Evolutionary conservation across 2,113 vertebrate genomes (phyloP).

Genomic region (Zeus faber): DNA sequence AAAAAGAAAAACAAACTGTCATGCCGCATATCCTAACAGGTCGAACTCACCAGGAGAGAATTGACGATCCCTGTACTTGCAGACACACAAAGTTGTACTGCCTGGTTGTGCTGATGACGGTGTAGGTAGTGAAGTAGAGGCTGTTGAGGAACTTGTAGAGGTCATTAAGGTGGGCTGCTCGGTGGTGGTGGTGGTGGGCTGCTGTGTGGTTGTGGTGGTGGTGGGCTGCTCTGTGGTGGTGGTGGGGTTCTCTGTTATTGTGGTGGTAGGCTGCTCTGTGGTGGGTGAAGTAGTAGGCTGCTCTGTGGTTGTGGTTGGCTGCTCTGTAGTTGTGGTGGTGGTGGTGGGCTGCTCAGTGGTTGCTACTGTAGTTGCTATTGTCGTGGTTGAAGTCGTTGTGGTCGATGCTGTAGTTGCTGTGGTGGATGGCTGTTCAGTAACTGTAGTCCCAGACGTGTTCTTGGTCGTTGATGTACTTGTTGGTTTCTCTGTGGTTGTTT

Average conservation of each 20-base stretch:
- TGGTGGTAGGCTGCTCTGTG: background rate
- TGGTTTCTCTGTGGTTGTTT: background rate
- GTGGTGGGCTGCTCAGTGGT: background rate
- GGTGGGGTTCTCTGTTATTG: background rate
- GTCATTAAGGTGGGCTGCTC: background rate
- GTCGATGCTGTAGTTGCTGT: background rate
- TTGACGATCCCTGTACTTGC: conserved; percentile 36
- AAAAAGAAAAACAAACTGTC: background rate
- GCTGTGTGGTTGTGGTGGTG: background rate
- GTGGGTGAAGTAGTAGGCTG: background rate
- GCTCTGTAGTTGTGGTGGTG: background rate
- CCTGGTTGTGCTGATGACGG: background rate
- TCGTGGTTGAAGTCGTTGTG: background rate
- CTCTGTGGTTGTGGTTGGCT: background rate
- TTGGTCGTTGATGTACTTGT: background rate
- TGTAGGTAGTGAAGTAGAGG: background rate
- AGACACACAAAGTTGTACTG: conserved; percentile 45
- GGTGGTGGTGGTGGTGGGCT: background rate
- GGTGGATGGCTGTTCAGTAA: background rate
- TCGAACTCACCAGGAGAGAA: conserved; percentile 52
- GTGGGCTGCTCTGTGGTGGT: background rate
- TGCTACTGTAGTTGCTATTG: background rate
- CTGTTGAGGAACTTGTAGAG: background rate
- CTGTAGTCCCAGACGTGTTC: background rate
- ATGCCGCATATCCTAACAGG: background rate